Conservation (phyloP, 2,888 invertebrate genomes). For the Cheilosia grossa region DNA sequence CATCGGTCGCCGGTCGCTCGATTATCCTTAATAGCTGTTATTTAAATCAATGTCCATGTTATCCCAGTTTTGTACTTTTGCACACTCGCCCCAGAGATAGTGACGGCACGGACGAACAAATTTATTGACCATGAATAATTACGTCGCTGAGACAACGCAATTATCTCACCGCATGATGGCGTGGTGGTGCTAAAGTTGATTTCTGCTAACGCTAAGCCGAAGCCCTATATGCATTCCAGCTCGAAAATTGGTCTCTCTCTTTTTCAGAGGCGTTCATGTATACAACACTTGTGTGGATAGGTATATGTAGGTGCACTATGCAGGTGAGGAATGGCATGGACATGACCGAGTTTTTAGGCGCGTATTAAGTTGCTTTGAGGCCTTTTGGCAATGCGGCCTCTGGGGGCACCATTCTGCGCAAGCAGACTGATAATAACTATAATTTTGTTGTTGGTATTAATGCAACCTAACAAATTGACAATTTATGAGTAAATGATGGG, state of each 20-base stretch:
- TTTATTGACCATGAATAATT: constrained; percentile 82
- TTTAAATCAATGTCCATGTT: constrained; percentile 81
- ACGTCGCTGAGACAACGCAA: constrained; percentile 78
- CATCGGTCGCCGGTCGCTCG: constrained; percentile 67
- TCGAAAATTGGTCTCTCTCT: constrained; percentile 78
- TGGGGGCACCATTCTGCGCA: constrained; percentile 34
- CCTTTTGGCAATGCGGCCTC: constrained; percentile 74
- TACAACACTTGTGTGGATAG: constrained; percentile 37
- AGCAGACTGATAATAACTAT: constrained; percentile 43
- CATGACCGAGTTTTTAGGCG: constrained; percentile 76
- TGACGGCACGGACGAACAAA: constrained; percentile 72
- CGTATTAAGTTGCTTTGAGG: constrained; percentile 78
- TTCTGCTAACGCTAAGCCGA: not conserved
- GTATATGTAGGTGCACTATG: constrained; percentile 32
- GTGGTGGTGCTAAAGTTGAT: constrained; percentile 32
- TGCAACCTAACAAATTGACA: constrained; percentile 76
- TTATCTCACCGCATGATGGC: constrained; percentile 78
- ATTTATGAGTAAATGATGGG: constrained; percentile 71
- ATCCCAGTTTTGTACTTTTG: constrained; percentile 35
- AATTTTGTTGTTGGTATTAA: constrained; percentile 73
- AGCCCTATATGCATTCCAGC: constrained; percentile 45
- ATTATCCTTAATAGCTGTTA: constrained; percentile 80
- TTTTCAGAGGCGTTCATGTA: not conserved
- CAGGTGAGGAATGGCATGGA: constrained; percentile 54
- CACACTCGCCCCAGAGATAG: constrained; percentile 1